Conservation (phyloP, 1,140 invertebrate species). For the Wiebesia pumilae region DNA sequence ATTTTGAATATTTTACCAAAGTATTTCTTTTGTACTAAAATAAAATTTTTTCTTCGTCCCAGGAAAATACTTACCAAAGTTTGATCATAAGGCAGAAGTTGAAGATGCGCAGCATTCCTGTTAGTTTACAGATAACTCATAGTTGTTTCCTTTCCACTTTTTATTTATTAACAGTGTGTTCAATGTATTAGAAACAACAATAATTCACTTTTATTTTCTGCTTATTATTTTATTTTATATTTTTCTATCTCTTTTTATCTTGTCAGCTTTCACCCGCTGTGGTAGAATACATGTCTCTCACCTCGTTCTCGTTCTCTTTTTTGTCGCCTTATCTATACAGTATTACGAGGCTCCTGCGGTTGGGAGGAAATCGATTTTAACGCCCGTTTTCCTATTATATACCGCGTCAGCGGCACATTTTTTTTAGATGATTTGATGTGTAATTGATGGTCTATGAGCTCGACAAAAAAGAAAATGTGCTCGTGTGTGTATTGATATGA, state of each 20-base stretch:
- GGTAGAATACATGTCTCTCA: constrained; percentile 1
- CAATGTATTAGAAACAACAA: constrained; percentile 6
- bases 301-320: not conserved
- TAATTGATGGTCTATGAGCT: constrained; percentile 42
- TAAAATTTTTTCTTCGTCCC: not conserved
- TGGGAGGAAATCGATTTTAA: constrained; percentile 42
- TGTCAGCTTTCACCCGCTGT: not conserved
- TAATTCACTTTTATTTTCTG: constrained; percentile 2
- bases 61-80: not conserved
- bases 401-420: constrained; percentile 44
- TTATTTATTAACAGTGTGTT: constrained; percentile 9
- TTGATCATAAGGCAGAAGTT: not conserved
- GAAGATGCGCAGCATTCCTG: not conserved
- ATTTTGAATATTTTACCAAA: not conserved
- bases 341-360: constrained; percentile 29
- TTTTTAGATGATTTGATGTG: constrained; percentile 41
- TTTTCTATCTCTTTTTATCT: not conserved
- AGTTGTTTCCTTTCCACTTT: constrained; percentile 4
- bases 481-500: not conserved
- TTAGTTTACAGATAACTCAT: not conserved
- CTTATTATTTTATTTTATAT: not conserved
- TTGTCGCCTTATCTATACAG: constrained; percentile 4
- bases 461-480: constrained; percentile 2
- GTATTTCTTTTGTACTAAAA: not conserved
- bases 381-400: constrained; percentile 40